Evolutionary conservation across 2,888 invertebrate genomes (phyloP).

Genomic region (Subacronicta megacephala): DNA sequence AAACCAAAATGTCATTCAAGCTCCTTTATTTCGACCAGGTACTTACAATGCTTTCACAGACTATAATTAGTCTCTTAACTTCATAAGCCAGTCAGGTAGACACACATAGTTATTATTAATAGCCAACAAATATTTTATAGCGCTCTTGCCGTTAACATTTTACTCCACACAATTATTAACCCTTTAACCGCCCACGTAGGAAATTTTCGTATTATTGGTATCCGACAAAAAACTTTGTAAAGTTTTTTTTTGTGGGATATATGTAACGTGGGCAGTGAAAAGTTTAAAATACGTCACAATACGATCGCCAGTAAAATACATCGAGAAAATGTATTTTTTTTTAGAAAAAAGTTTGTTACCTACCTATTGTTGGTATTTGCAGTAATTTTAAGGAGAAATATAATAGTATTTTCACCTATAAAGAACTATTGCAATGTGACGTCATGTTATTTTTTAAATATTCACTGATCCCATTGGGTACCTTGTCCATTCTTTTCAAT

Average conservation of each 20-base stretch:
- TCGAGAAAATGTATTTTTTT: too few species aligned
- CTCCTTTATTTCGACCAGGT: constrained; percentile 86
- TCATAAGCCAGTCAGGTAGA: constrained; percentile 38
- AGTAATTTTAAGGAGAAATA: not conserved
- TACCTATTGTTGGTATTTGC: not conserved
- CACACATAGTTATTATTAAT: constrained; percentile 17
- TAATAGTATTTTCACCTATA: not conserved
- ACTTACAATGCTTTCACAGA: constrained; percentile 59
- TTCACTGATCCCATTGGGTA: constrained; percentile 32
- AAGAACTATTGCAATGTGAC: constrained; percentile 2
- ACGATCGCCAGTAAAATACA: constrained; percentile 6
- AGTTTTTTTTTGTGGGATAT: too few species aligned
- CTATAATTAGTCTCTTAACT: constrained; percentile 16
- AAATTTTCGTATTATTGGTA: too few species aligned
- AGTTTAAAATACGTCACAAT: constrained; percentile 26
- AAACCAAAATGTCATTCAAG: constrained; percentile 70
- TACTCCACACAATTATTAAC: constrained; percentile 12
- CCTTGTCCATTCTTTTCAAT: constrained; percentile 46
- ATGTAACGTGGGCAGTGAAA: too few species aligned
- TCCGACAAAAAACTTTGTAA: too few species aligned
- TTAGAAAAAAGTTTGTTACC: too few species aligned
- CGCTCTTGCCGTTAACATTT: constrained; percentile 22
- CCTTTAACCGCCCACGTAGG: too few species aligned
- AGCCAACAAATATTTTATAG: constrained; percentile 25
- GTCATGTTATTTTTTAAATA: constrained; percentile 7